These are phyloP conservation scores for Ormyrus nitidulus DNA, from an alignment of 2,888 invertebrate species.

Conservation along the genomic window DNA sequence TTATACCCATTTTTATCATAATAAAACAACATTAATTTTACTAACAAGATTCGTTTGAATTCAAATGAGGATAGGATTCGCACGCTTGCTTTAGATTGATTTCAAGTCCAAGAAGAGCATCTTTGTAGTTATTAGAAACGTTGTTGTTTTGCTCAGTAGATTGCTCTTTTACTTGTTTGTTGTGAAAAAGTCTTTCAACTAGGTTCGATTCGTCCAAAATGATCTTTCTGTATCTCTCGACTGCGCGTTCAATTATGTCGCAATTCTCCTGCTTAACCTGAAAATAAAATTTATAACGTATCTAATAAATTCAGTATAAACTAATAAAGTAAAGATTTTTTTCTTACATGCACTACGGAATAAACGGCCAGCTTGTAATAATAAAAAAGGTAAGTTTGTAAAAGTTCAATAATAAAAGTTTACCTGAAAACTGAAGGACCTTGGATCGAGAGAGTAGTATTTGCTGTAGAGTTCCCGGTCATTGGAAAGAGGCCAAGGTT, in stretches of 20 bases:
- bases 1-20: too few relatives aligned
- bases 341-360: too few relatives aligned
- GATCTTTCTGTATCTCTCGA: conserved; percentile 76
- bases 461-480: conserved; percentile 68
- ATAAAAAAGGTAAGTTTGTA: too few relatives aligned
- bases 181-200: conserved; percentile 12
- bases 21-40: conserved; percentile 7
- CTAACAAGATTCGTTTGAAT: conserved; percentile 89
- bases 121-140: conserved; percentile 57
- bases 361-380: too few relatives aligned
- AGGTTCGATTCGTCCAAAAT: conserved; percentile 4
- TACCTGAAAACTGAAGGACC: conserved; percentile 75
- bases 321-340: too few relatives aligned
- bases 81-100: conserved; percentile 80
- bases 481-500: conserved; percentile 84
- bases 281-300: not conserved
- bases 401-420: too few relatives aligned
- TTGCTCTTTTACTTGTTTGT: too few relatives aligned
- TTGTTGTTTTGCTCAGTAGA: too few relatives aligned
- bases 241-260: conserved; percentile 78
- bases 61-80: conserved; percentile 80
- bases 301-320: too few relatives aligned
- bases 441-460: conserved; percentile 76
- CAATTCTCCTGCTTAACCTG: conserved; percentile 77
- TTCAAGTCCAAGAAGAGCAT: conserved; percentile 75